Evolutionary conservation across 2,113 vertebrate species (phyloP), one percentile per base, ranked within the genome.

Genomic region (Hemiprocne comata): DNA sequence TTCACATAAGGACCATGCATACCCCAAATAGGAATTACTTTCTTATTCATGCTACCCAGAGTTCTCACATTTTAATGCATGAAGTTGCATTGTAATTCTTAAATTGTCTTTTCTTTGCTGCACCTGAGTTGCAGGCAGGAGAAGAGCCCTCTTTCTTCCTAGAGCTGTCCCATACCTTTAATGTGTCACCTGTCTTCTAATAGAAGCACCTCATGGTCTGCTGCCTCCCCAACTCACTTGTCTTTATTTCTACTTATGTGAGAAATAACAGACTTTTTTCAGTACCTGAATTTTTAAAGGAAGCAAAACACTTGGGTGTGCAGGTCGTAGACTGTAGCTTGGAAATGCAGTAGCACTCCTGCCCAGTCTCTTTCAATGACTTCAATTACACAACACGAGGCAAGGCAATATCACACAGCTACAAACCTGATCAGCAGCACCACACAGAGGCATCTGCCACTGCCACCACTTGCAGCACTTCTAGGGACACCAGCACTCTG

Each of bases 381-480:
- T 90, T 31, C 11, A 25, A 67, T 48, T 20, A n/a, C 11, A 3
- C n/a, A 75, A 54, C 42, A 66, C 0, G 0, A 60, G 33, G 48
- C 28, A 77, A 60, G 33, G 48, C 28, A 77, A 0, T 9, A 40
- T 31, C 24, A 34, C 6, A 14, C 26, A 73, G n/a, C 2, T 25
- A 50, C 0, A 0, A 72, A 19, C 3, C 1, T 20, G 4, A 66
- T 13, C 69, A 80, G 40, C n/a, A 74, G 70, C 60, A 70, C n/a
- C 25, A 12, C 1, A 4, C 10, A 40, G 33, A 81, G 18, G 16
- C 48, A 90, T 6, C 57, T 62, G 42, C 66, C 13, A 31, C 50
- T 69, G 34, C 13, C 58, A 64, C 16, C 5, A 4, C 46, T 71
- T 9, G 1, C 38, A 2, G 4, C 17, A 5, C 7, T 71, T 62